A percentile compares a stretch with the other conserved stretches of the same genome.
These are phyloP conservation scores for Podilymbus podiceps DNA, from an alignment of 2,113 vertebrate species.

Conservation along the genomic window DNA sequence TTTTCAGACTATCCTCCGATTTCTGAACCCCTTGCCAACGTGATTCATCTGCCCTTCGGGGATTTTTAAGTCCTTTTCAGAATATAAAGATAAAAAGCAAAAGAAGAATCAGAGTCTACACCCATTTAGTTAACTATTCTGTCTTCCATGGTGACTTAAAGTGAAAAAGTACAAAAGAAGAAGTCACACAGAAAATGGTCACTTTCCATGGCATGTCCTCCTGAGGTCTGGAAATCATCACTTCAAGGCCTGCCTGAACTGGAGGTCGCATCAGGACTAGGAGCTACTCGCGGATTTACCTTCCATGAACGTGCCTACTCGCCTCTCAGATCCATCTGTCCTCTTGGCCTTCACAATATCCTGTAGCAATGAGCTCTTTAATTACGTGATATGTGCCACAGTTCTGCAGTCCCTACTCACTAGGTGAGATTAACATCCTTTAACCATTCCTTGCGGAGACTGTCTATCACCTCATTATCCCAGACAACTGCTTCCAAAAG, in stretches of 20 bases:
- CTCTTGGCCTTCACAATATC: conserved; percentile 14
- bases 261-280: conserved; percentile 2
- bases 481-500: neutral
- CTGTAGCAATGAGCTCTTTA: conserved; percentile 24
- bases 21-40: neutral
- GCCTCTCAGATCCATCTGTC: neutral
- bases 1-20: neutral
- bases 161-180: neutral
- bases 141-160: neutral
- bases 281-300: neutral
- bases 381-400: neutral
- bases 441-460: conserved; percentile 15
- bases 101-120: neutral
- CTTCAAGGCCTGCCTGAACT: neutral
- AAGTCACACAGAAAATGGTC: neutral
- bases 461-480: conserved; percentile 51
- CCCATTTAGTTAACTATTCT: neutral
- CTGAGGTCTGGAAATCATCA: neutral
- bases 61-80: neutral
- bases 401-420: conserved; percentile 9
- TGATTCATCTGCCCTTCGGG: neutral
- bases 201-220: neutral
- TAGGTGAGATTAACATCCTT: conserved; percentile 48
- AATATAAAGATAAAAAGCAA: neutral
- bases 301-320: neutral